A percentile compares a stretch with the other conserved stretches of the same genome.
Evolutionary conservation across 2,797 vertebrate species (phyloP).

Genomic region (Melanogrammus aeglefinus): DNA sequence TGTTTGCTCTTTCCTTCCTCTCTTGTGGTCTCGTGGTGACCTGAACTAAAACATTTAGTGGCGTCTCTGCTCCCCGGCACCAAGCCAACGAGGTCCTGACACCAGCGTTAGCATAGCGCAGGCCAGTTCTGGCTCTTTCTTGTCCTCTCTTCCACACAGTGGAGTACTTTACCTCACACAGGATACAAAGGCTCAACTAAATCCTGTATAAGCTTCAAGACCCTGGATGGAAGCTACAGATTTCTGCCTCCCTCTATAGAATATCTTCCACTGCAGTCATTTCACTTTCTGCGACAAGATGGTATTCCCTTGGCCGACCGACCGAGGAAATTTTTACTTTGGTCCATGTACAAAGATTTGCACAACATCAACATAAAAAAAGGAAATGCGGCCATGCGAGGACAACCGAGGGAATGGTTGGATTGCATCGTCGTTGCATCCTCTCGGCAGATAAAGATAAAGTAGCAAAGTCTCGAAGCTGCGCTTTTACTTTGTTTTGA

Average conservation of each 20-base stretch:
- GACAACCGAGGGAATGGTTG: constrained; percentile 12
- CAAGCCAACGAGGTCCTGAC: background rate
- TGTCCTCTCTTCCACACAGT: background rate
- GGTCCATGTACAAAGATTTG: background rate
- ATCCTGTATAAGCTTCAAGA: constrained; percentile 15
- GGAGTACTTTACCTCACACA: constrained; percentile 43
- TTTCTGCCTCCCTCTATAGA: constrained; percentile 42
- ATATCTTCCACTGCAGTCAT: constrained; percentile 53
- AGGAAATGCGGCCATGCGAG: background rate
- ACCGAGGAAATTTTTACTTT: background rate
- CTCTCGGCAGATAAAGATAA: constrained; percentile 56
- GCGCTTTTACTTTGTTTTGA: constrained; percentile 70
- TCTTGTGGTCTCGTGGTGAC: background rate
- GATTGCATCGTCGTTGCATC: constrained; percentile 21
- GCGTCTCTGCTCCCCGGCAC: background rate
- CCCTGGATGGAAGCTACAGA: constrained; percentile 37
- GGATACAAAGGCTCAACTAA: constrained; percentile 30
- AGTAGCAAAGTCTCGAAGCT: constrained; percentile 61
- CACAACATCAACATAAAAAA: background rate
- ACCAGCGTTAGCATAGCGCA: background rate
- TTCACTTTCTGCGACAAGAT: constrained; percentile 27
- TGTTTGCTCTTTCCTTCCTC: background rate
- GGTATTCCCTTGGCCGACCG: background rate
- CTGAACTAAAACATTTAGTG: constrained; percentile 10
- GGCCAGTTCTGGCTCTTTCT: too few relatives aligned